Percentiles rank a stretch among this genome's conserved stretches.
Conservation (phyloP, 2,888 invertebrate genomes). For the Hofmannophila pseudospretella region DNA sequence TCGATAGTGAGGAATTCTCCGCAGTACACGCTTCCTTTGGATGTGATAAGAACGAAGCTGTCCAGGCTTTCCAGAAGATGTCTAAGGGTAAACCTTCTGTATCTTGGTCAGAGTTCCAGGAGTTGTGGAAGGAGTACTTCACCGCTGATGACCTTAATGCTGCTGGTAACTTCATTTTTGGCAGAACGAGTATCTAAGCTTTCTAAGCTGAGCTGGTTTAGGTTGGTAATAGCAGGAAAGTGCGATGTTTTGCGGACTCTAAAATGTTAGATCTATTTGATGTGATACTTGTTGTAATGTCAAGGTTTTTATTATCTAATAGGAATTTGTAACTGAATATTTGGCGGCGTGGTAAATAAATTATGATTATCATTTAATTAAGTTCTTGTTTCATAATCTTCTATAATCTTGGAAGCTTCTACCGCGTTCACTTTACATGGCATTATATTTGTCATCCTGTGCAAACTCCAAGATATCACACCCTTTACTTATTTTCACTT, state of each 20-base stretch:
- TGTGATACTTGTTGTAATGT: neutral
- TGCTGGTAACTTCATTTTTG: conserved; percentile 92
- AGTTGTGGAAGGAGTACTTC: conserved; percentile 92
- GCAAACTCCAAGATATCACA: too few relatives aligned
- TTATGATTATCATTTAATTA: neutral
- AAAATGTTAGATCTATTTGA: neutral
- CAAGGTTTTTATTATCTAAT: neutral
- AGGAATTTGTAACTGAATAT: neutral
- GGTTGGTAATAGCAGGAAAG: neutral
- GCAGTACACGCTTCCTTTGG: conserved; percentile 90
- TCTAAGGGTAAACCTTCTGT: conserved; percentile 85
- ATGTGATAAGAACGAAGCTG: conserved; percentile 83
- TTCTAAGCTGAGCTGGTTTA: too few relatives aligned
- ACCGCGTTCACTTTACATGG: too few relatives aligned
- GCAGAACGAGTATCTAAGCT: conserved; percentile 84
- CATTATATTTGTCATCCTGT: too few relatives aligned
- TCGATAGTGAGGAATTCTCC: conserved; percentile 90
- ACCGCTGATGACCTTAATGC: conserved; percentile 86
- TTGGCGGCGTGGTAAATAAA: neutral
- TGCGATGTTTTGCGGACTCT: neutral
- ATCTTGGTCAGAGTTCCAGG: conserved; percentile 85
- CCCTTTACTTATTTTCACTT: too few relatives aligned
- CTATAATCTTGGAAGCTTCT: too few relatives aligned
- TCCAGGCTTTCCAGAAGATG: conserved; percentile 87
- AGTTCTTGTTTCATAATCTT: too few relatives aligned